Evolutionary conservation across 2,888 invertebrate species (phyloP).

Genomic region (Heteropelma amictum): DNA sequence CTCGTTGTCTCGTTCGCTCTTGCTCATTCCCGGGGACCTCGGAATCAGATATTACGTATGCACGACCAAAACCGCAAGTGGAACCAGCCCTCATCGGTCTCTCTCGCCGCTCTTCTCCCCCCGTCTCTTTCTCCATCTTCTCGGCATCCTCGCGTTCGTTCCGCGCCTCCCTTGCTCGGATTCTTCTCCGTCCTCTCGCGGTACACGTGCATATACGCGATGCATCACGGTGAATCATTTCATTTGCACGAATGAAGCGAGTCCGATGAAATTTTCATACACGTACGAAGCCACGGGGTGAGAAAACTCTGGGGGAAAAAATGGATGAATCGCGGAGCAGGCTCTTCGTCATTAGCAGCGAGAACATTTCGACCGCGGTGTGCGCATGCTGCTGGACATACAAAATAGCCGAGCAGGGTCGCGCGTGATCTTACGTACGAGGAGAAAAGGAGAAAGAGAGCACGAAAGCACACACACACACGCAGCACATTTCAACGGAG

Average conservation of each 20-base stretch:
- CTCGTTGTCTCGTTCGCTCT: slow-evolving; percentile 39
- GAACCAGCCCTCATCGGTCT: slow-evolving; percentile 62
- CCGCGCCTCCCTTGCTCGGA: slow-evolving; percentile 51
- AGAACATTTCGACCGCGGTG: neutral
- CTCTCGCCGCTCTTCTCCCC: slow-evolving; percentile 33
- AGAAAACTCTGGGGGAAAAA: neutral
- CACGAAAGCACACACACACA: neutral
- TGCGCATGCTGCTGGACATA: slow-evolving; percentile 1
- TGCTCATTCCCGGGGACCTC: too few relatives aligned
- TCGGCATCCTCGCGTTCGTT: slow-evolving; percentile 41
- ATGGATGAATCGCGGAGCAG: neutral
- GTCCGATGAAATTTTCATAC: too few relatives aligned
- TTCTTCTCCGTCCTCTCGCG: slow-evolving; percentile 43
- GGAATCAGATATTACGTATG: slow-evolving; percentile 76
- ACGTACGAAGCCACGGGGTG: neutral
- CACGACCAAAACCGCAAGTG: slow-evolving; percentile 70
- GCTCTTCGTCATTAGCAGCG: slow-evolving; percentile 45
- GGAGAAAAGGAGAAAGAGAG: neutral
- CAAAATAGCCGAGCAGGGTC: slow-evolving; percentile 4
- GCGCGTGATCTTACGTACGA: neutral
- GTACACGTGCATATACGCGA: slow-evolving; percentile 1
- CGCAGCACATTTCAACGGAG: neutral
- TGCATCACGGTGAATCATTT: slow-evolving; percentile 67
- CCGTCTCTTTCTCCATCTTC: slow-evolving; percentile 48
- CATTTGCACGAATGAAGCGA: too few relatives aligned